These are phyloP conservation scores for Oscheius sp. DNA, from an alignment of 2,888 invertebrate genomes.

Conservation along the genomic window DNA sequence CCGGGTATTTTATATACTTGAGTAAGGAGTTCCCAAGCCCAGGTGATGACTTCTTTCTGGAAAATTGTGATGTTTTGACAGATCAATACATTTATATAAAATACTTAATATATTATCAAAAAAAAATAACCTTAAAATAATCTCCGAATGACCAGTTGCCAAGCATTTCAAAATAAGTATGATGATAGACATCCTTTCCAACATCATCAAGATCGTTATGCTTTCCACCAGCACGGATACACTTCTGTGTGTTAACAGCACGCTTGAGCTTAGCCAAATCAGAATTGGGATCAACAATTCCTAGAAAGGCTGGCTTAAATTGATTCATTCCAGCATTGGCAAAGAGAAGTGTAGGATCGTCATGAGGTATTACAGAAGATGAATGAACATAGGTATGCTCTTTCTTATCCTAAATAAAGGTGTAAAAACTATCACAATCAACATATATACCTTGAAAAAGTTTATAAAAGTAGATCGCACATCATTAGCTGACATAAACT, in stretches of 20 bases:
- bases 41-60: slow-evolving; percentile 88
- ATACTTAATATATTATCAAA: neutral
- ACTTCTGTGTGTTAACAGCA: slow-evolving; percentile 94
- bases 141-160: slow-evolving; percentile 99
- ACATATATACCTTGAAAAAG: slow-evolving; percentile 71
- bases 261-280: slow-evolving; percentile 87
- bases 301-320: slow-evolving; percentile 97
- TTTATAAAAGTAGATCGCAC: slow-evolving; percentile 66
- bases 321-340: slow-evolving; percentile 99
- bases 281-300: slow-evolving; percentile 92
- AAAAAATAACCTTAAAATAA: slow-evolving; percentile 84
- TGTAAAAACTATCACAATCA: neutral
- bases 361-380: slow-evolving; percentile 93
- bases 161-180: slow-evolving; percentile 99
- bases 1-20: slow-evolving; percentile 79
- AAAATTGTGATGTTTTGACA: slow-evolving; percentile 13
- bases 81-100: neutral
- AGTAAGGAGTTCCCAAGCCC: slow-evolving; percentile 97
- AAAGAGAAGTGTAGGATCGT: slow-evolving; percentile 96
- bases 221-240: slow-evolving; percentile 97
- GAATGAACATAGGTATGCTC: slow-evolving; percentile 93
- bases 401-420: slow-evolving; percentile 70
- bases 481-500: slow-evolving; percentile 49
- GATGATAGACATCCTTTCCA: slow-evolving; percentile 99
- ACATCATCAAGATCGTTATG: slow-evolving; percentile 99